Base-by-base conservation (phyloP, 2,797 vertebrate species). In the Phoebastria nigripes region DNA sequence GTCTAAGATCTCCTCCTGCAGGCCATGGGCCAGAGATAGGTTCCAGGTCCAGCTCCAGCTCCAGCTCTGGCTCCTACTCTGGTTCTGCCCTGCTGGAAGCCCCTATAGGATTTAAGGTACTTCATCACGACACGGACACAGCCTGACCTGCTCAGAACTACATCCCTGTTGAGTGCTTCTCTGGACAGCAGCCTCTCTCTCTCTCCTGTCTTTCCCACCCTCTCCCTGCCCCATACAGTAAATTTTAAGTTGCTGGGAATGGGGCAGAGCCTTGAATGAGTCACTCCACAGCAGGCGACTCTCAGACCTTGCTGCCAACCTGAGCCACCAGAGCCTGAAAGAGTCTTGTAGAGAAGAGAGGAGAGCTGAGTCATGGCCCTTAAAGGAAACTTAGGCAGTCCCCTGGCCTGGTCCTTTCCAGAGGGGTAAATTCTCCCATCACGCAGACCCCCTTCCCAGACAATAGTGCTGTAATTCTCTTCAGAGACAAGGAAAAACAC, bases 301-400 rank as follows among this genome's bases (percentile, higher is more conserved):
- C 42, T 24, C 18, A 5, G 77, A 29, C 46, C 54, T 6, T 6
- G 42, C 42, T 44, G 41, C 69, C 62, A n/a, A 2, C 35, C 29
- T 13, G 54, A 51, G 91, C 29, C 55, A 41, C 76, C 69, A 42
- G 70, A 13, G 47, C 58, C 70, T 1, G 4, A 11, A 9, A 26
- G 21, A 29, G 28, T 18, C 65, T 6, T 6, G 28, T 3, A 9
- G 24, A n/a, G 54, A 28, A 12, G 51, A 5, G 33, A 29, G 37
- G 3, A 19, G 51, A 82, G 44, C 51, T 8, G 28, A 29, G 67
- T 11, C 47, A 17, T 1, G 6, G 46, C 49, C 41, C 55, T 31
- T 8, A 2, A 7, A 29, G n/a, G 56, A 18, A 19, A 4, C 21
- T 4, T 2, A 1, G 20, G 39, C 18, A 33, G 54, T 20, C 8